Evolutionary conservation across 2,113 vertebrate genomes (phyloP).

Genomic region (Riparia riparia): DNA sequence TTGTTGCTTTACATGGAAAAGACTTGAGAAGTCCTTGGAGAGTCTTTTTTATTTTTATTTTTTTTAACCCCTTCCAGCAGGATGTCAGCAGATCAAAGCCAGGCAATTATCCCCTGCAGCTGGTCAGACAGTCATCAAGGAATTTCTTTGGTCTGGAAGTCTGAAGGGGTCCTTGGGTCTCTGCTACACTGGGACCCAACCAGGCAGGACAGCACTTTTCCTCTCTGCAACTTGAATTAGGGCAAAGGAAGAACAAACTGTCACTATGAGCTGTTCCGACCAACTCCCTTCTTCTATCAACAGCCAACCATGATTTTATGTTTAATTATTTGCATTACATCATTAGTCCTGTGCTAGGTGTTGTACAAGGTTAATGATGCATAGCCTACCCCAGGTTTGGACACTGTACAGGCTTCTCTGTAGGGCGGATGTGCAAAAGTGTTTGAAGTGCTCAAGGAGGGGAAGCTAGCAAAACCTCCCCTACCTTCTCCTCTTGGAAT

Average conservation of each 20-base stretch:
- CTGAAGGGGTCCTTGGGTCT: rapidly evolving
- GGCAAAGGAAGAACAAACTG: conserved; percentile 26
- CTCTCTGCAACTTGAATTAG: neutral
- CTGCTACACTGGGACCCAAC: neutral
- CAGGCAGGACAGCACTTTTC: neutral
- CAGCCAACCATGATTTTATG: conserved; percentile 21
- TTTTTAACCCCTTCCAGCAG: neutral
- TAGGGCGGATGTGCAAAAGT: neutral
- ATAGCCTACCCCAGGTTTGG: neutral
- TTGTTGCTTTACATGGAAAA: neutral
- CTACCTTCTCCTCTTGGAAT: neutral
- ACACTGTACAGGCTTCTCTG: neutral
- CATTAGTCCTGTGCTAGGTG: neutral
- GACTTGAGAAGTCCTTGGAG: neutral
- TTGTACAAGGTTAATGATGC: neutral
- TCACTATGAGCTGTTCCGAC: conserved; percentile 28
- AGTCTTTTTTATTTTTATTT: rapidly evolving
- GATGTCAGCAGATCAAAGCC: neutral
- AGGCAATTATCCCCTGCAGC: neutral
- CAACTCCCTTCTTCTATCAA: conserved; percentile 51
- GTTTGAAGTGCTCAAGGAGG: neutral
- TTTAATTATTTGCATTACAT: conserved; percentile 55
- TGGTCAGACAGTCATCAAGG: neutral
- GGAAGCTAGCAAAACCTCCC: neutral
- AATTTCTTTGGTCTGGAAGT: neutral